A percentile compares a stretch with the other conserved stretches of the same genome.
Conservation (phyloP, 2,797 vertebrate genomes). For the Gallirallus australis region DNA sequence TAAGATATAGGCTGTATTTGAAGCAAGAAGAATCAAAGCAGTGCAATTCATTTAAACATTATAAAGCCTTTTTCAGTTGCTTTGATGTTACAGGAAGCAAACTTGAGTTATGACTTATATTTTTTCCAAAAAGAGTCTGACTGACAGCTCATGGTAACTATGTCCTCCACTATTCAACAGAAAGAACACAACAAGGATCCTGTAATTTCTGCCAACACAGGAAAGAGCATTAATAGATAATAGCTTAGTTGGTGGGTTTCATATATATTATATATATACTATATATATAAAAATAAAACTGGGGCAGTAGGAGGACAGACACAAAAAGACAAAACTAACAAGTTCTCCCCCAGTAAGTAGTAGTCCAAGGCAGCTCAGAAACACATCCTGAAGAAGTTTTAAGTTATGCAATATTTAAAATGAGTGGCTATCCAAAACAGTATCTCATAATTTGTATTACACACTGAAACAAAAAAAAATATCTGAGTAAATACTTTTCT, state of each 20-base stretch:
- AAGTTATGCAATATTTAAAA: background rate
- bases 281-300: background rate
- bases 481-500: background rate
- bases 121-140: background rate
- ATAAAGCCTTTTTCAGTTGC: background rate
- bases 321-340: background rate
- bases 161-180: background rate
- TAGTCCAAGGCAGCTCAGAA: background rate
- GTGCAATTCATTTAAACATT: background rate
- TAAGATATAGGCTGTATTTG: background rate
- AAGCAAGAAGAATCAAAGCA: background rate
- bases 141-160: background rate
- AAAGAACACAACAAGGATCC: background rate
- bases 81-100: background rate
- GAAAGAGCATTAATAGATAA: background rate
- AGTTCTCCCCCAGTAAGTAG: background rate
- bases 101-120: background rate
- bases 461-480: background rate
- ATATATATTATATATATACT: background rate
- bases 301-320: too few relatives aligned
- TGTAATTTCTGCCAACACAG: background rate
- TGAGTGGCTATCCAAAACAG: background rate
- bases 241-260: background rate
- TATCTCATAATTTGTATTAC: background rate
- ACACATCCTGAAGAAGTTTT: background rate